phyloP scores from a whole-genome alignment of 1,140 invertebrate genomes.

The Steinernema feltiae region DNA sequence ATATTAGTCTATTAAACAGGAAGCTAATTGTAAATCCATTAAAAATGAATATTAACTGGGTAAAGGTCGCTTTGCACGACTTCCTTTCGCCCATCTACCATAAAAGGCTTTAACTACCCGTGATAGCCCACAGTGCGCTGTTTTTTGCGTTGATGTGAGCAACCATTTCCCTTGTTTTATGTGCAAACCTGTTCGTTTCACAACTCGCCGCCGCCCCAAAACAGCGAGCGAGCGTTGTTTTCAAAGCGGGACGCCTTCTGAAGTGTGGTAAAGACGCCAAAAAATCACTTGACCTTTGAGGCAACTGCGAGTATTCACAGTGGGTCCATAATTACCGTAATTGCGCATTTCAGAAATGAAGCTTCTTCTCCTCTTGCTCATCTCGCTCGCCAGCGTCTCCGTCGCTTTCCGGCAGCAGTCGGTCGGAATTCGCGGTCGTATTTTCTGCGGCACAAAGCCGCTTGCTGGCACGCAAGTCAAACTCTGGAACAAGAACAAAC shows the following conservation, averaged over 20 bases:
- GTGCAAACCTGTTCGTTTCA: too few relatives aligned
- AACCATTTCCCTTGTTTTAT: too few relatives aligned
- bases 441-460: background rate
- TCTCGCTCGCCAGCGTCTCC: background rate
- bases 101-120: too few relatives aligned
- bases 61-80: too few relatives aligned
- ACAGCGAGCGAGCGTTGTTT: too few relatives aligned
- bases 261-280: background rate
- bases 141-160: too few relatives aligned
- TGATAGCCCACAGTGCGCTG: too few relatives aligned
- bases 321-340: background rate
- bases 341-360: background rate
- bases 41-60: too few relatives aligned
- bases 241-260: background rate
- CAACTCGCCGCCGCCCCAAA: too few relatives aligned
- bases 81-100: too few relatives aligned
- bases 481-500: slow-evolving; percentile 5
- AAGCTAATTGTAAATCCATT: too few relatives aligned
- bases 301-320: background rate
- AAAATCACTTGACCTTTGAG: background rate
- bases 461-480: background rate
- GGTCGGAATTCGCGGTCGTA: background rate
- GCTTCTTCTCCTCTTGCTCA: background rate
- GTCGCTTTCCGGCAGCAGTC: slow-evolving; percentile 7
- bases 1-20: too few relatives aligned